Conservation (phyloP, 2,113 vertebrate species). For the Eulemur rufifrons region DNA sequence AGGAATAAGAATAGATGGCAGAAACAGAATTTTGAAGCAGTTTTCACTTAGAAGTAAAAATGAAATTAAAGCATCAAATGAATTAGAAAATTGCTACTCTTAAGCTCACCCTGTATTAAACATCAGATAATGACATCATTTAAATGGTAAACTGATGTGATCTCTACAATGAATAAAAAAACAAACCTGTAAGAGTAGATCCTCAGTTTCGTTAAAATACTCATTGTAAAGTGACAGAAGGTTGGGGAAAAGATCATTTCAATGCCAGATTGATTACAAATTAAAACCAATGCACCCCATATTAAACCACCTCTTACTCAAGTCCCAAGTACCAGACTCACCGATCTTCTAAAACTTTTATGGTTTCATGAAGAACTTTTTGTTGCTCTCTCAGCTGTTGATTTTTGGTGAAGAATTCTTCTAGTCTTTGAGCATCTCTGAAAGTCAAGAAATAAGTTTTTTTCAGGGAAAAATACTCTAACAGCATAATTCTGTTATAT, state of each 20-base stretch:
- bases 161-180: neutral
- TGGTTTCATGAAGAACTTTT: conserved; percentile 91
- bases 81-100: neutral
- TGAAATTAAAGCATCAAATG: conserved; percentile 17
- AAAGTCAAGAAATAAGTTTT: conserved; percentile 49
- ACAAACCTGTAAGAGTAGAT: neutral
- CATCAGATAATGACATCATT: neutral
- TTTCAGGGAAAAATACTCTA: conserved; percentile 2
- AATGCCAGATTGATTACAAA: neutral
- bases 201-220: neutral
- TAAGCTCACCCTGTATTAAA: neutral
- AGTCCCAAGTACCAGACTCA: conserved; percentile 74
- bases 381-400: conserved; percentile 95
- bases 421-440: conserved; percentile 96
- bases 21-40: neutral
- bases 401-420: conserved; percentile 94
- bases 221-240: neutral
- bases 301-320: conserved; percentile 4
- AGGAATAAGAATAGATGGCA: neutral
- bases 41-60: conserved; percentile 11
- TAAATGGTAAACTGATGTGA: neutral
- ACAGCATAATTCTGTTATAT: neutral
- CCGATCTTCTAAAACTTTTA: conserved; percentile 94
- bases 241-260: neutral
- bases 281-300: neutral